A percentile compares a stretch with the other conserved stretches of the same genome.
These are phyloP conservation scores for Psylliodes chrysocephalus DNA, from an alignment of 2,888 invertebrate genomes.

Conservation along the genomic window DNA sequence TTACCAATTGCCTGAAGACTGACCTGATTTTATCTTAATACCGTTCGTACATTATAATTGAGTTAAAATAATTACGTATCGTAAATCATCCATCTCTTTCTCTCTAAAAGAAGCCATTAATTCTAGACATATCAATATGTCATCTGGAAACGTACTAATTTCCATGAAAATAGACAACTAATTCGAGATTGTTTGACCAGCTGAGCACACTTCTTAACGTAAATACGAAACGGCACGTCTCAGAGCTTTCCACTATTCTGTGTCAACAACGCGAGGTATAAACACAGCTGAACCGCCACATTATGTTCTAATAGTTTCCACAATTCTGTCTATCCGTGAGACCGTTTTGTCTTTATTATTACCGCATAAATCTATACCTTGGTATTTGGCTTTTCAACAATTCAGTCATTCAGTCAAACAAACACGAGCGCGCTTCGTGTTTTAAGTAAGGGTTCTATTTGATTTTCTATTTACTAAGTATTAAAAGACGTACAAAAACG, in stretches of 20 bases:
- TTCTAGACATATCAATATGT: slow-evolving; percentile 25
- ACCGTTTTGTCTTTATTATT: slow-evolving; percentile 45
- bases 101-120: slow-evolving; percentile 8
- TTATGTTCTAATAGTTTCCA: slow-evolving; percentile 49
- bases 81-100: neutral
- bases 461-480: no score
- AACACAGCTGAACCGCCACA: slow-evolving; percentile 49
- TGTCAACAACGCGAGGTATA: slow-evolving; percentile 53
- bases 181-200: slow-evolving; percentile 52
- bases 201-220: slow-evolving; percentile 57
- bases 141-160: slow-evolving; percentile 26
- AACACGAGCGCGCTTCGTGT: neutral
- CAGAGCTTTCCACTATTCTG: slow-evolving; percentile 54
- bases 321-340: slow-evolving; percentile 43
- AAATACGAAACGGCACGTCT: slow-evolving; percentile 54
- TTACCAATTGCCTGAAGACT: no score
- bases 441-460: no score
- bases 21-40: neutral
- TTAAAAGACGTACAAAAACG: no score
- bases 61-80: no score
- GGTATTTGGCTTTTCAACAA: slow-evolving; percentile 32
- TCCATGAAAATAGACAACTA: slow-evolving; percentile 31
- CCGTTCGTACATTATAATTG: neutral
- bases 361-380: slow-evolving; percentile 39
- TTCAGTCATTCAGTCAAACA: slow-evolving; percentile 8